Base-by-base conservation (phyloP, 2,113 vertebrate species). In the Empidonax alnorum region DNA sequence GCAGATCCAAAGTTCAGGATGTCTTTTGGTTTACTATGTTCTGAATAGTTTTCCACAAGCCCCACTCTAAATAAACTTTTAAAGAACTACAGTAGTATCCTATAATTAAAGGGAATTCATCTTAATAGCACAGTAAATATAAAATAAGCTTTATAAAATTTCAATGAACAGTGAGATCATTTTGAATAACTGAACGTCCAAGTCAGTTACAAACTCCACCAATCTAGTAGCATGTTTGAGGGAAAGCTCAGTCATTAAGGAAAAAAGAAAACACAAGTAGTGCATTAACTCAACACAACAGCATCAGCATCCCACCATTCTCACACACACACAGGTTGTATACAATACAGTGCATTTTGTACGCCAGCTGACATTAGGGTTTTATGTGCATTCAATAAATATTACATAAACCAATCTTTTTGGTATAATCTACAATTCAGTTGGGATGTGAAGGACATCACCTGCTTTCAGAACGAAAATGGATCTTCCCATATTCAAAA, bases 81-180 rank as follows among this genome's bases (percentile, higher is more conserved):
- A 53, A 94, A 91, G 90, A 97, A 89, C 91, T 95, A 96, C 92
- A 90, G 84, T 42, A 96, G 73, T 86, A 97, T 89, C 94, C 92
- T 93, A 89, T 94, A 95, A 96, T 90, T 83, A 75, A 97, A 95
- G 93, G 91, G 94, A 92, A 84, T 94, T 82, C 56, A 79, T 90
- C 93, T 93, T 79, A 95, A 97, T 61, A 97, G 91, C 91, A 97
- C 73, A 90, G 92, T 94, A 97, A 97, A 96, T 85, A 95, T 87
- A 97, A 97, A 97, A 96, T 92, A 96, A 93, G 86, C 69, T 89
- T 98, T 95, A 97, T 96, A 97, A 97, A 97, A 93, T 91, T 95
- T 96, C 96, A 61, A 8, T 90, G 89, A 97, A 96, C 72, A 89
- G 87, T 87, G 79, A 97, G 94, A 93, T 88, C 19, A 81, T 93